Percentiles rank a stretch among this genome's conserved stretches.
These are phyloP conservation scores for Hypocryptadius cinnamomeus DNA, from an alignment of 2,113 vertebrate genomes.

Conservation along the genomic window DNA sequence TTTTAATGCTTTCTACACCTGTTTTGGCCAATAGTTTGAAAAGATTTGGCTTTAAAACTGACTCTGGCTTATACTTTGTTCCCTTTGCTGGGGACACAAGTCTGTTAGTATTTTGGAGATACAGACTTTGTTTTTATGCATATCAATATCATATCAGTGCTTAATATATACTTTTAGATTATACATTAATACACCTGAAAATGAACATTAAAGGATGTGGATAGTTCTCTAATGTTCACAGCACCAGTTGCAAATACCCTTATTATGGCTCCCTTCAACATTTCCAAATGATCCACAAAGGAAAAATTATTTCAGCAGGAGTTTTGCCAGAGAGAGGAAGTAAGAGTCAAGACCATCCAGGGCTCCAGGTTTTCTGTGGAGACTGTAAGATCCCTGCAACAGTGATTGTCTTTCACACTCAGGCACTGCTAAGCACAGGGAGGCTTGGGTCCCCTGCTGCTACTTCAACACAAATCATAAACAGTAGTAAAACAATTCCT, in stretches of 20 bases:
- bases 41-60: background rate
- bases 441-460: background rate
- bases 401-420: background rate
- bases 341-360: background rate
- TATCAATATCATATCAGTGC: background rate
- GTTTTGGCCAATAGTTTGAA: background rate
- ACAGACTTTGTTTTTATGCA: background rate
- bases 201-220: background rate
- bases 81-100: background rate
- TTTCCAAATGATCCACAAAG: background rate
- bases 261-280: background rate
- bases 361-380: background rate
- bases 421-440: background rate
- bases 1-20: constrained; percentile 2
- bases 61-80: background rate
- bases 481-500: background rate
- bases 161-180: background rate
- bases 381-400: background rate
- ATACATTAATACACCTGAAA: background rate
- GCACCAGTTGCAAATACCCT: background rate
- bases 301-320: background rate
- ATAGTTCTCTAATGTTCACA: background rate
- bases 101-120: background rate
- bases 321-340: background rate
- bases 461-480: background rate